Conservation (phyloP, 2,113 vertebrate species). For the Sinocyclocheilus grahami region DNA sequence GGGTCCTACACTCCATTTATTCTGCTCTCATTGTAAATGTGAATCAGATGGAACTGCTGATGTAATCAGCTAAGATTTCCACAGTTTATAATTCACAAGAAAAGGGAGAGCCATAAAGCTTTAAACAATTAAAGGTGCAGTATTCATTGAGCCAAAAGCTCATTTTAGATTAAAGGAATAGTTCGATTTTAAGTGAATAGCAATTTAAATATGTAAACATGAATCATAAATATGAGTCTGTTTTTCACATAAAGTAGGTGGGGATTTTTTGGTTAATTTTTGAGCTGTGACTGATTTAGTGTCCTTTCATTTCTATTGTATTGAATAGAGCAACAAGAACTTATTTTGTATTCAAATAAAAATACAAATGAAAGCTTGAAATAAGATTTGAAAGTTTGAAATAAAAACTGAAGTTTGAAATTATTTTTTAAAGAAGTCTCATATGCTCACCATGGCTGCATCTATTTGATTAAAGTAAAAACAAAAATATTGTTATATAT, state of each 20-base stretch:
- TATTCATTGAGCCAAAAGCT: not conserved
- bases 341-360: too few species aligned
- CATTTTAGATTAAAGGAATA: not conserved
- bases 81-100: not conserved
- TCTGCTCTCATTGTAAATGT: constrained; percentile 39
- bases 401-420: too few species aligned
- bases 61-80: constrained; percentile 5
- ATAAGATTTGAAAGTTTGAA: too few species aligned
- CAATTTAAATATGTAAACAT: not conserved
- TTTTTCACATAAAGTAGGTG: not conserved
- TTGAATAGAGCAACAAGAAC: not conserved
- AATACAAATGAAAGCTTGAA: too few species aligned
- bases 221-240: not conserved
- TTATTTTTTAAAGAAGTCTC: too few species aligned
- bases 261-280: not conserved
- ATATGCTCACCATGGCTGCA: too few species aligned
- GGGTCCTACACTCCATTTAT: constrained; percentile 74
- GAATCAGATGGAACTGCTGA: not conserved
- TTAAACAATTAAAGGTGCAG: constrained; percentile 3
- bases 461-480: too few species aligned
- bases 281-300: not conserved
- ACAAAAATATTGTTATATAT: too few species aligned
- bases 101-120: not conserved
- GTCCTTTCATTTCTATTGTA: not conserved
- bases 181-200: not conserved